These are phyloP conservation scores for Nomia melanderi DNA, from an alignment of 1,140 invertebrate species.

Conservation along the genomic window DNA sequence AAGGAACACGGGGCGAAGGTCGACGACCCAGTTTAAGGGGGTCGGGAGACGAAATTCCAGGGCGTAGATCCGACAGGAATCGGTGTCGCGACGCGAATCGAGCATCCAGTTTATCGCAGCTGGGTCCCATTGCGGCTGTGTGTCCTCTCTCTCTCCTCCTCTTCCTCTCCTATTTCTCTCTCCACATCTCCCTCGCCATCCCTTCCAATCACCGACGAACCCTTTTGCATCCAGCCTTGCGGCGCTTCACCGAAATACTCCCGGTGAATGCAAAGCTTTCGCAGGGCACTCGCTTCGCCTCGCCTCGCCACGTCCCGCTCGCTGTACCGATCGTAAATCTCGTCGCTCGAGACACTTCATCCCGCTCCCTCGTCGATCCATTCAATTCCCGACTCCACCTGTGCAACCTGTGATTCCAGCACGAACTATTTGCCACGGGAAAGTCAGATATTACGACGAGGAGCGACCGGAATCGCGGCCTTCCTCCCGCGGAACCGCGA, in stretches of 20 bases:
- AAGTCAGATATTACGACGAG: background rate
- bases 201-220: conserved; percentile 21
- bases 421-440: conserved; percentile 11
- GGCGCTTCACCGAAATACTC: conserved; percentile 36
- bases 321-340: conserved; percentile 68
- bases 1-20: background rate
- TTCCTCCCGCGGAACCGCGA: background rate
- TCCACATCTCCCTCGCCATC: background rate
- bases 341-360: conserved; percentile 50
- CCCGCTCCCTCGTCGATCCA: conserved; percentile 24
- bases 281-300: background rate
- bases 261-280: conserved; percentile 60
- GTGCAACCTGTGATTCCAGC: conserved; percentile 28
- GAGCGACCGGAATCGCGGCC: background rate
- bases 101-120: conserved; percentile 61
- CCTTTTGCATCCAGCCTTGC: conserved; percentile 17
- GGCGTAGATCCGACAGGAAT: conserved; percentile 31
- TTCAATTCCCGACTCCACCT: conserved; percentile 27
- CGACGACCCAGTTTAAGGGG: conserved; percentile 31
- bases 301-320: too few species aligned
- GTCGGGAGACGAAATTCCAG: background rate
- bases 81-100: conserved; percentile 32
- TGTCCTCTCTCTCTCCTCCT: too few species aligned
- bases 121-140: conserved; percentile 39
- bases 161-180: too few species aligned